A percentile compares a stretch with the other conserved stretches of the same genome.
phyloP scores from a whole-genome alignment of 2,888 invertebrate genomes.

The Brenthis ino region DNA sequence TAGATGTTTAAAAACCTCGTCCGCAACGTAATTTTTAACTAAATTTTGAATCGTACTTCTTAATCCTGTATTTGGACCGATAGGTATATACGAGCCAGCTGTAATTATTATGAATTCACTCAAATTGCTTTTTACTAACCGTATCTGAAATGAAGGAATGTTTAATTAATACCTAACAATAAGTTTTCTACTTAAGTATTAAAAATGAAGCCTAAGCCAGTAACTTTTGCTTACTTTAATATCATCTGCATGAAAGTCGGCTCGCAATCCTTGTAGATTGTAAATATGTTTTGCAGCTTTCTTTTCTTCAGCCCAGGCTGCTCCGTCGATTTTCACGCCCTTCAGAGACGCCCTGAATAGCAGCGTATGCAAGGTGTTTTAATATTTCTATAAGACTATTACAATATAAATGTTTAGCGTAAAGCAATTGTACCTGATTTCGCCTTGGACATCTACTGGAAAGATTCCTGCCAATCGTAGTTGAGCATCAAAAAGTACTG shows the following conservation, averaged over 20 bases:
- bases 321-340: background rate
- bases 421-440: background rate
- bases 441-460: slow-evolving; percentile 4
- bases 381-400: no score
- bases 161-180: background rate
- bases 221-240: slow-evolving; percentile 6
- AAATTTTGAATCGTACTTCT: background rate
- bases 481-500: slow-evolving; percentile 5
- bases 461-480: slow-evolving; percentile 1
- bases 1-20: slow-evolving; percentile 18
- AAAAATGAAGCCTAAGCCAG: background rate
- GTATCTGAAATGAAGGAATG: slow-evolving; percentile 5
- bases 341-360: background rate
- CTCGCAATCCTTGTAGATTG: background rate
- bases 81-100: background rate
- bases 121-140: slow-evolving; percentile 5
- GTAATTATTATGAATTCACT: background rate
- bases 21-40: slow-evolving; percentile 13
- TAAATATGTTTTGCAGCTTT: background rate
- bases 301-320: background rate
- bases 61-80: background rate
- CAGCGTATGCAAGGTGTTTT: no score
- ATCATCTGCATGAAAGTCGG: slow-evolving; percentile 1
- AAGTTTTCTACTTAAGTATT: background rate
- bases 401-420: no score